phyloP scores from a whole-genome alignment of 2,888 invertebrate species.

The Trissolcus brochymenae region DNA sequence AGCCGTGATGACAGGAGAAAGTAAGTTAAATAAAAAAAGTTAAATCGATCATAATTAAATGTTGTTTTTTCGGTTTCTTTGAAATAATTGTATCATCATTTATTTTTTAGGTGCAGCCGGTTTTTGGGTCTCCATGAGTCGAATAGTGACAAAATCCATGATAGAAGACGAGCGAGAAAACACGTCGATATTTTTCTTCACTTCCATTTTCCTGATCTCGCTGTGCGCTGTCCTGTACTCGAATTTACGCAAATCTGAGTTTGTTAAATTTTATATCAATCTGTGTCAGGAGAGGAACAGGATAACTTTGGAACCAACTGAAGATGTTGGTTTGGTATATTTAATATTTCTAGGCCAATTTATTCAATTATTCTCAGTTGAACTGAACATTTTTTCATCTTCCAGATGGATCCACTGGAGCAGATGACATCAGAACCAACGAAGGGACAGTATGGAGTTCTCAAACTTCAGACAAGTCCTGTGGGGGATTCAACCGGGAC shows the following conservation, averaged over 20 bases:
- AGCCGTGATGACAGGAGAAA: constrained; percentile 96
- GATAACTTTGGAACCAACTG: constrained; percentile 89
- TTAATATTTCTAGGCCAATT: constrained; percentile 3
- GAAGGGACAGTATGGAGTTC: constrained; percentile 83
- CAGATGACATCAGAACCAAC: constrained; percentile 75
- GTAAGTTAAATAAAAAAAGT: constrained; percentile 77
- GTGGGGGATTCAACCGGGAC: constrained; percentile 69
- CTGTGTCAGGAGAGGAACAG: constrained; percentile 86
- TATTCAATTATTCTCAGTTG: not conserved
- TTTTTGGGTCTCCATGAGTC: constrained; percentile 89
- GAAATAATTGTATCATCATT: not conserved
- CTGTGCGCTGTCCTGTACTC: constrained; percentile 88
- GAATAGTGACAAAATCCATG: constrained; percentile 88
- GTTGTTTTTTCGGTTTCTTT: too few relatives aligned
- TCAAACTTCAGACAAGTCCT: constrained; percentile 86
- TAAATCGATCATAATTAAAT: not conserved
- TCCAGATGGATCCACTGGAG: constrained; percentile 81
- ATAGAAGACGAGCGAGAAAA: constrained; percentile 87
- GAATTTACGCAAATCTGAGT: constrained; percentile 86
- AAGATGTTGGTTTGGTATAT: constrained; percentile 87
- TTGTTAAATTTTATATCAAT: constrained; percentile 89
- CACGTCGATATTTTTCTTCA: constrained; percentile 90
- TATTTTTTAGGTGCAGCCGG: constrained; percentile 84
- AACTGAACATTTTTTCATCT: constrained; percentile 5
- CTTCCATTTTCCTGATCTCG: constrained; percentile 86